Percentiles rank a stretch among this genome's conserved stretches.
Conservation (phyloP, 2,888 invertebrate species). For the Octodonta nipae region DNA sequence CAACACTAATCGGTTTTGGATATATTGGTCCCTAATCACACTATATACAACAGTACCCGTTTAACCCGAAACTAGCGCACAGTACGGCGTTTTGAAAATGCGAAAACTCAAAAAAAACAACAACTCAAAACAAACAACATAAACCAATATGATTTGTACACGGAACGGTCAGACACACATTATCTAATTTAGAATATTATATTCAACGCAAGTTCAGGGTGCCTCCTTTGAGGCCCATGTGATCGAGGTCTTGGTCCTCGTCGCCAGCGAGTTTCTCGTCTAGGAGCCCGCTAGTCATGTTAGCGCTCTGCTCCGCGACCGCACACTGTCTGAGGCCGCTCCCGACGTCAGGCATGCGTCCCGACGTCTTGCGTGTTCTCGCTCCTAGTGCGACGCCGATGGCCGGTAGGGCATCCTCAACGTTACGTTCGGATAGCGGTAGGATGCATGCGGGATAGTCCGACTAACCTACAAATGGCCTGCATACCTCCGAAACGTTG, state of each 20-base stretch:
- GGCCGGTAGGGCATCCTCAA: too few relatives aligned
- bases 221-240: constrained; percentile 23
- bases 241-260: constrained; percentile 27
- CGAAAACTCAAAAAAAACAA: not conserved
- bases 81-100: constrained; percentile 12
- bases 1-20: too few relatives aligned
- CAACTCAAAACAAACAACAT: not conserved
- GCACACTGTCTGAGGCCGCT: constrained; percentile 33
- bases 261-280: constrained; percentile 30
- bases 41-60: constrained; percentile 37
- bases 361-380: constrained; percentile 12
- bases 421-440: too few relatives aligned
- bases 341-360: constrained; percentile 33
- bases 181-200: constrained; percentile 9
- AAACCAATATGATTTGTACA: constrained; percentile 1
- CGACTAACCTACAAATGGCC: too few relatives aligned
- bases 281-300: constrained; percentile 33
- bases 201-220: constrained; percentile 6
- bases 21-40: constrained; percentile 34
- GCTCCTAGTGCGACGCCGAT: not conserved
- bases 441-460: too few relatives aligned
- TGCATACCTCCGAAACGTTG: too few relatives aligned
- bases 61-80: constrained; percentile 30
- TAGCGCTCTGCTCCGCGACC: constrained; percentile 35
- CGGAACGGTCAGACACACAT: constrained; percentile 7